Conservation (phyloP, 2,113 vertebrate species). For the Sturnus vulgaris region DNA sequence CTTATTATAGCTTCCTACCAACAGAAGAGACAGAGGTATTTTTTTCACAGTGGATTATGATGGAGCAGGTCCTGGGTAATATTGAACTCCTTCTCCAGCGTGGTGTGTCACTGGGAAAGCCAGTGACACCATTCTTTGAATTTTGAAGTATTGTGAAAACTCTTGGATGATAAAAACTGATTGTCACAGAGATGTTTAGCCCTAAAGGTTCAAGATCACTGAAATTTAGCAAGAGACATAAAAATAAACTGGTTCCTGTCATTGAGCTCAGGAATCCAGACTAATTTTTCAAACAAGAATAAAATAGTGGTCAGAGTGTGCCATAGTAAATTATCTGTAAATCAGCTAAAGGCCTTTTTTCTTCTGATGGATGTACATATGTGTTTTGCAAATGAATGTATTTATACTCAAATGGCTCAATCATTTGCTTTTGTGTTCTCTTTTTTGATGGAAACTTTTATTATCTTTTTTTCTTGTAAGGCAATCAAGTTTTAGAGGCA, state of each 20-base stretch:
- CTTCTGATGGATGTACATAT: background rate
- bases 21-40: background rate
- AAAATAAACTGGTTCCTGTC: slow-evolving; percentile 26
- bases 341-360: slow-evolving; percentile 19
- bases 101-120: background rate
- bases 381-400: background rate
- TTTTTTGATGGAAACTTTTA: background rate
- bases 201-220: slow-evolving; percentile 12
- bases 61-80: background rate
- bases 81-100: background rate
- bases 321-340: slow-evolving; percentile 36
- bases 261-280: background rate
- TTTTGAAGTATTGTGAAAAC: background rate
- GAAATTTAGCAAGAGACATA: slow-evolving; percentile 7
- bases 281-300: slow-evolving; percentile 38
- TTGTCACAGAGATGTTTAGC: slow-evolving; percentile 18
- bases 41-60: slow-evolving; percentile 55
- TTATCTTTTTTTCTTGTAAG: background rate
- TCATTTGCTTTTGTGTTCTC: background rate
- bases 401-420: background rate
- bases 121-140: background rate
- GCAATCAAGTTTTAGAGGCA: background rate
- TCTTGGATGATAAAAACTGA: slow-evolving; percentile 17
- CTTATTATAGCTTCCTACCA: slow-evolving; percentile 37
- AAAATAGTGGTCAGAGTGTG: slow-evolving; percentile 8